Evolutionary conservation across 1,140 invertebrate genomes (phyloP).

Genomic region (Coenobita brevimanus): DNA sequence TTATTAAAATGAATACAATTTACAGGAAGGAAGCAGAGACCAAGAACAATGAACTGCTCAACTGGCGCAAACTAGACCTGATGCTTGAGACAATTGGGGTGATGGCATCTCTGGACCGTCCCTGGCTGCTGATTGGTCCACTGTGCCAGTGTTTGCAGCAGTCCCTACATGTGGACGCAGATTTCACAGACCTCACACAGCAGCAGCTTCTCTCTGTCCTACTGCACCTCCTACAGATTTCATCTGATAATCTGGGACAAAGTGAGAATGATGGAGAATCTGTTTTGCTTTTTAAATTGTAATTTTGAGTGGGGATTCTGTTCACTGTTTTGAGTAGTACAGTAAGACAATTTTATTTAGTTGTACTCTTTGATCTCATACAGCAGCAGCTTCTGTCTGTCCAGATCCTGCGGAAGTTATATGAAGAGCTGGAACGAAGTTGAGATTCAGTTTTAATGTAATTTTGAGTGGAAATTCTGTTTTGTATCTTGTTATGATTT

Average conservation of each 20-base stretch:
- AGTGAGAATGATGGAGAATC: background rate
- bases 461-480: no score
- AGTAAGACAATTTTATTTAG: no score
- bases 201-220: constrained; percentile 49
- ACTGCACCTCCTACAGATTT: constrained; percentile 44
- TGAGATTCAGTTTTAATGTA: no score
- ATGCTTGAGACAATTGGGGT: constrained; percentile 53
- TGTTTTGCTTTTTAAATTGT: background rate
- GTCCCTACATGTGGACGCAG: constrained; percentile 32
- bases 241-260: constrained; percentile 26
- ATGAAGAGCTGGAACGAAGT: no score
- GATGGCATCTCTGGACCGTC: constrained; percentile 25
- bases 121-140: constrained; percentile 30
- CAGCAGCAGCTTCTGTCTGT: no score
- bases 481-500: no score
- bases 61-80: constrained; percentile 34
- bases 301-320: background rate
- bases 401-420: no score
- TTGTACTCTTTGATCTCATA: no score
- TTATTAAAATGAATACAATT: no score
- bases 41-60: background rate
- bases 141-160: constrained; percentile 29
- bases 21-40: constrained; percentile 25
- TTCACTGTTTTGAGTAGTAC: background rate
- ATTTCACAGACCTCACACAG: constrained; percentile 22